Evolutionary conservation across 2,113 vertebrate genomes (phyloP).

Genomic region (Pterophyllum scalare): DNA sequence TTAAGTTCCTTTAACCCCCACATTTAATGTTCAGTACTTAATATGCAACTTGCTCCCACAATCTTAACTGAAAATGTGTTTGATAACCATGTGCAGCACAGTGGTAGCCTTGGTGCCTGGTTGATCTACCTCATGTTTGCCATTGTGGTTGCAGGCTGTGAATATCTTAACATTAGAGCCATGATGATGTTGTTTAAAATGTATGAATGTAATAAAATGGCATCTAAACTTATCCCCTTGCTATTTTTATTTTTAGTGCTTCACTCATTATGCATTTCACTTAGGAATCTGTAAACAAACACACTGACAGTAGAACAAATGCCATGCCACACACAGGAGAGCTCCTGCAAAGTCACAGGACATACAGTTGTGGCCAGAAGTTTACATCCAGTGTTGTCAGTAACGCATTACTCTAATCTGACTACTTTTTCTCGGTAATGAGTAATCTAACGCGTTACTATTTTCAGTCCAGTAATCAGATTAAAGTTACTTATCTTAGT

Average conservation of each 20-base stretch:
- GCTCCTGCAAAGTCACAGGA: background rate
- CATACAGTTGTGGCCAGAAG: background rate
- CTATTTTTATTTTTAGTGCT: background rate
- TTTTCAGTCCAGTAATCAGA: no score
- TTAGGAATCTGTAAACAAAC: background rate
- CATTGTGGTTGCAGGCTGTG: slow-evolving; percentile 72
- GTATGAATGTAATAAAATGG: slow-evolving; percentile 82
- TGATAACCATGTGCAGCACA: slow-evolving; percentile 69
- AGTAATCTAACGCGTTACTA: no score
- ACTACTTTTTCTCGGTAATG: no score
- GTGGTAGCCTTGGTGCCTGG: slow-evolving; percentile 84
- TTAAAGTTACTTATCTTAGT: no score
- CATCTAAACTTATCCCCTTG: slow-evolving; percentile 33
- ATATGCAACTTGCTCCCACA: slow-evolving; percentile 90
- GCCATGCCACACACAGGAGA: background rate
- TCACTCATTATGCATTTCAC: background rate
- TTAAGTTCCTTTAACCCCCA: slow-evolving; percentile 1
- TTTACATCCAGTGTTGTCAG: no score
- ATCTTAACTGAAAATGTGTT: slow-evolving; percentile 83
- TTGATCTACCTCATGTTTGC: slow-evolving; percentile 94
- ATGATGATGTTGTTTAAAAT: slow-evolving; percentile 72
- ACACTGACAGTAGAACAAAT: background rate
- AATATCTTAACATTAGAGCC: slow-evolving; percentile 68
- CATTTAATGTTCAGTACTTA: slow-evolving; percentile 74
- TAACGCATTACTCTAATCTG: no score